Evolutionary conservation across 1,140 invertebrate genomes (phyloP).

Genomic region (Zelostemma sp.): DNA sequence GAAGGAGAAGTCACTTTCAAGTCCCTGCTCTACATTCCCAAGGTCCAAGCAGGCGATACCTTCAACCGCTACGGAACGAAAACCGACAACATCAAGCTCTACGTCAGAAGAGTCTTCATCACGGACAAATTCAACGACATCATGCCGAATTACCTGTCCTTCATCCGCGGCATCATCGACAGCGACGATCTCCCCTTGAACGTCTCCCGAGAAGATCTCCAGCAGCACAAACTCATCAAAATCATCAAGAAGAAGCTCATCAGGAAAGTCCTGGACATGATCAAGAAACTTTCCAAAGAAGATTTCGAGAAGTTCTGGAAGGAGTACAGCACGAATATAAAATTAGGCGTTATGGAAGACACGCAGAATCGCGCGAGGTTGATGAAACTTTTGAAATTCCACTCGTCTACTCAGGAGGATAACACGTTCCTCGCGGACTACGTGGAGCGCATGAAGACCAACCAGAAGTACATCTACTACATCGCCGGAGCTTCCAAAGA

Average conservation of each 20-base stretch:
- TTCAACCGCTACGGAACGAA: slow-evolving; percentile 97
- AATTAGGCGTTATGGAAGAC: slow-evolving; percentile 98
- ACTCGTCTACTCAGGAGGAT: slow-evolving; percentile 81
- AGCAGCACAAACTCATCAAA: slow-evolving; percentile 99
- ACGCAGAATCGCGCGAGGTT: slow-evolving; percentile 94
- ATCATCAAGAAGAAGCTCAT: slow-evolving; percentile 99
- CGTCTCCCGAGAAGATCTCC: slow-evolving; percentile 97
- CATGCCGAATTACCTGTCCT: slow-evolving; percentile 98
- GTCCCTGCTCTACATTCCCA: slow-evolving; percentile 93
- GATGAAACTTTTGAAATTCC: slow-evolving; percentile 94
- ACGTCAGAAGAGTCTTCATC: slow-evolving; percentile 97
- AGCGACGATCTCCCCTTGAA: slow-evolving; percentile 99
- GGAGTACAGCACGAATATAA: slow-evolving; percentile 98
- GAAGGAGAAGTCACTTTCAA: slow-evolving; percentile 99
- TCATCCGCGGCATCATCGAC: slow-evolving; percentile 97
- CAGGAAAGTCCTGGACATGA: slow-evolving; percentile 97
- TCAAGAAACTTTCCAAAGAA: slow-evolving; percentile 95
- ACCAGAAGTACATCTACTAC: slow-evolving; percentile 97
- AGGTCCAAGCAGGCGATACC: slow-evolving; percentile 88
- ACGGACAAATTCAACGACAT: slow-evolving; percentile 99
- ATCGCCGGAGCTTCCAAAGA: slow-evolving; percentile 90
- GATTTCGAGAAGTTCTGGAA: slow-evolving; percentile 98
- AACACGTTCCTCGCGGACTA: slow-evolving; percentile 90
- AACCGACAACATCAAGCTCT: slow-evolving; percentile 96
- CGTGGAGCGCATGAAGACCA: slow-evolving; percentile 96